phyloP scores from a whole-genome alignment of 2,888 invertebrate genomes.

The Melinaea menophilus region DNA sequence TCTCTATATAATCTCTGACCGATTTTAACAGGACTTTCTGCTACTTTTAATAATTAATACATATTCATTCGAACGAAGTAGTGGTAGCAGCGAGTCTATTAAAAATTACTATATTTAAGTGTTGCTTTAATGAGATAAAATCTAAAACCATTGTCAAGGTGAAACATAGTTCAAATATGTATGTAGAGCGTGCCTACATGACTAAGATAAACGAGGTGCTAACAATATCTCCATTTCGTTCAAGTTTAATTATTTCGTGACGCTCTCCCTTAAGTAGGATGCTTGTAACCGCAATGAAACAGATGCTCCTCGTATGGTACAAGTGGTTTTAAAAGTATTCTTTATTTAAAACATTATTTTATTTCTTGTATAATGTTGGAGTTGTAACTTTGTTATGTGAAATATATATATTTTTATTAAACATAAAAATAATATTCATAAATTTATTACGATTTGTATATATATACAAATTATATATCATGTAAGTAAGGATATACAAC shows the following conservation, averaged over 20 bases:
- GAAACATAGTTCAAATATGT: slow-evolving; percentile 4
- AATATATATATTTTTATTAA: no score
- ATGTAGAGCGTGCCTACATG: slow-evolving; percentile 19
- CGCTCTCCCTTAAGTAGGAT: slow-evolving; percentile 38
- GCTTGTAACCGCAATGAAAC: slow-evolving; percentile 42
- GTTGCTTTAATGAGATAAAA: neutral
- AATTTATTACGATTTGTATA: no score
- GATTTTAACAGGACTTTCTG: no score
- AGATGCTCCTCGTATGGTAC: slow-evolving; percentile 40
- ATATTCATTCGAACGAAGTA: no score
- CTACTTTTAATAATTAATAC: no score
- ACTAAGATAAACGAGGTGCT: slow-evolving; percentile 53
- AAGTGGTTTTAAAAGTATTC: slow-evolving; percentile 20
- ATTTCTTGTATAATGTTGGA: neutral
- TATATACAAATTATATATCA: no score
- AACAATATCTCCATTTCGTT: slow-evolving; percentile 62
- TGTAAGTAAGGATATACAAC: no score
- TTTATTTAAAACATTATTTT: slow-evolving; percentile 5
- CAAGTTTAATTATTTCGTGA: slow-evolving; percentile 54
- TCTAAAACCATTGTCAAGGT: slow-evolving; percentile 6
- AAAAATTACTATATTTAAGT: neutral
- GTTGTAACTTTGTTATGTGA: neutral
- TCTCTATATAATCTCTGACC: no score
- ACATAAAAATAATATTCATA: no score
- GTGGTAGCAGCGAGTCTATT: no score